Base-by-base conservation (phyloP, 2,797 vertebrate species). In the Sebastes nivosus region DNA sequence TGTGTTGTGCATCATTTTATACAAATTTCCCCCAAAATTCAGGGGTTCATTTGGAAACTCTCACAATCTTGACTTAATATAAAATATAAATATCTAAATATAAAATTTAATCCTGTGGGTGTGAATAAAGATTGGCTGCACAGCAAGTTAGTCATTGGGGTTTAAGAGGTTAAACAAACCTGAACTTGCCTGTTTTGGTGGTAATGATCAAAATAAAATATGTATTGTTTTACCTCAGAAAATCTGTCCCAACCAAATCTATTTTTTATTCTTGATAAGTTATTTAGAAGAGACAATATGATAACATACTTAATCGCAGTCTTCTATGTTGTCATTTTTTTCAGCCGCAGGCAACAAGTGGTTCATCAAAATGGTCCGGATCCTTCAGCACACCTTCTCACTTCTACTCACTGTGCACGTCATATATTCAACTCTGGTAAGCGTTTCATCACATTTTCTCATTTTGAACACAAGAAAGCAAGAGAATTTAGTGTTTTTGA, bases 341-440 rank as follows among this genome's bases (percentile, higher is more conserved):
- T 3, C 79, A 93, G 83, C 77, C 87, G 34, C 69, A 82, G 72
- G n/a, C 60, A 71, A 16, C 29, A 68, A 78, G 78, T 6, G 29
- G 46, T 50, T 59, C 67, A 71, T 85, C 81, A 93, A 87, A 76
- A 95, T 94, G 94, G 72, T 90, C 65, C 52, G 83, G 88, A 86
- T 82, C 65, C 85, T 83, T 84, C 84, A 74, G 2, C 80, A 85
- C 75, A 77, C 80, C 79, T 8, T 91, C 79, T 83, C 92, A 12
- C 74, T 93, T 25, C 46, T 91, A n/a, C 69, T 95, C 3, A 78
- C 82, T 1, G 63, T 87, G 46, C 89, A 92, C 27, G 38, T 92
- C 74, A 81, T 94, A 54, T 87, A 27, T 61, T 90, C 84, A 78
- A 12, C 74, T 77, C 78, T 92, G 93, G 94, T 94, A 81, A 90